Percentiles rank a stretch among this genome's conserved stretches.
Conservation (phyloP, 1,140 invertebrate species). For the Brachionus plicatilis region DNA sequence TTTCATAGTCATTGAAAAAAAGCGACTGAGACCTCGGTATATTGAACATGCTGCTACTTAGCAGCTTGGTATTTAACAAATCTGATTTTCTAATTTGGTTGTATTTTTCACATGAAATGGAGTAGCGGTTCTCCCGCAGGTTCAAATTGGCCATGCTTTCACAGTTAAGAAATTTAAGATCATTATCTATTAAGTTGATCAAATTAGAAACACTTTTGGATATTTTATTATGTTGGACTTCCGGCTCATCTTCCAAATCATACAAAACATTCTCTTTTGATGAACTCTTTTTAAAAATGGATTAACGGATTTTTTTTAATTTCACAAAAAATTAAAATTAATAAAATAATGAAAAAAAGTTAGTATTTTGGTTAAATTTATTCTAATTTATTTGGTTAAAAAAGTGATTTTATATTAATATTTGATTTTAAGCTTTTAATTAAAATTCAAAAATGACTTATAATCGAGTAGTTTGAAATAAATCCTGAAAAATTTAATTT, state of each 20-base stretch:
- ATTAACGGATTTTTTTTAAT: neutral
- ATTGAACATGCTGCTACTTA: neutral
- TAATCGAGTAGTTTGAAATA: neutral
- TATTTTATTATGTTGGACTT: neutral
- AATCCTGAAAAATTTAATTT: neutral
- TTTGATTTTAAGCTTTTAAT: neutral
- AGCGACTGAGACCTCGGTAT: constrained; percentile 11
- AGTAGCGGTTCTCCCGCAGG: neutral
- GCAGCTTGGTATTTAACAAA: neutral
- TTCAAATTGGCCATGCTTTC: neutral
- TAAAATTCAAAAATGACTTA: neutral
- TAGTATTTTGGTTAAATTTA: neutral
- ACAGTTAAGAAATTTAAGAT: neutral
- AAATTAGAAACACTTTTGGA: neutral
- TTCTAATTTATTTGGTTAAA: neutral
- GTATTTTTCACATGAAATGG: constrained; percentile 12
- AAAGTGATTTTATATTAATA: neutral
- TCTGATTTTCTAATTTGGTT: neutral
- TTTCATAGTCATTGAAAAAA: neutral
- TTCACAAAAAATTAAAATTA: neutral
- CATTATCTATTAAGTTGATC: neutral
- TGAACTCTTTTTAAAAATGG: neutral
- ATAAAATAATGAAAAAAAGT: neutral
- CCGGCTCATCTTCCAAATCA: constrained; percentile 6
- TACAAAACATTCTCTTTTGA: neutral